Base-by-base conservation (phyloP, 2,797 vertebrate species). In the Corythornis leucogaster region DNA sequence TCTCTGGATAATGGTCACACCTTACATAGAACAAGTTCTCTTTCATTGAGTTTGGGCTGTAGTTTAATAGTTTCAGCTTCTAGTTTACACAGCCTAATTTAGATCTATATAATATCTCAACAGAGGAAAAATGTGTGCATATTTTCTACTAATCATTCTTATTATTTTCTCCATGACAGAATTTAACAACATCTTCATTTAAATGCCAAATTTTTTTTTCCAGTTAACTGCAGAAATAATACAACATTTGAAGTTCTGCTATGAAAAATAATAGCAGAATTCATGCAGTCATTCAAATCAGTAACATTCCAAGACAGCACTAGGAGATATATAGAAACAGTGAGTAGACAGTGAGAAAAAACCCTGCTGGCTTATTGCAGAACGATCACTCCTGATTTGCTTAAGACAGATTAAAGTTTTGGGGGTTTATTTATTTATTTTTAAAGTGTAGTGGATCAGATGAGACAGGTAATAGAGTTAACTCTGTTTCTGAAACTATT, bases 141-240 rank as follows among this genome's bases (percentile, higher is more conserved):
- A 58, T 78, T 92, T 86, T 77, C 71, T 94, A n/a, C 73, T 93
- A 95, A 94, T 86, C 78, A 70, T 83, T 95, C 75, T 89, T 70
- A 92, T 95, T 84, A 90, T 92, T 96, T 97, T 80, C 35, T 90
- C 30, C 0, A 0, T 84, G 85, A 80, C 80, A 89, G 70, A 88
- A 84, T 93, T 93, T 92, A 92, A 89, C 57, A 83, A 46, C 76
- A 61, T 95, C 84, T 93, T 90, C 21, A 94, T 97, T 93, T 95
- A 94, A 95, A 93, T 95, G 87, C 55, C 94, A 90, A 46, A 7
- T 38, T 38, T 93, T 90, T 90, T 91, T 94, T 85, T 26, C 22
- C 70, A 33, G 46, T 80, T 95, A 86, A 88, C 68, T 77, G 71
- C 40, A 89, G 71, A 92, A 95, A 77, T 91, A 92, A 94, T 79